Conservation (phyloP, 2,888 invertebrate species). For the Thereva unica region DNA sequence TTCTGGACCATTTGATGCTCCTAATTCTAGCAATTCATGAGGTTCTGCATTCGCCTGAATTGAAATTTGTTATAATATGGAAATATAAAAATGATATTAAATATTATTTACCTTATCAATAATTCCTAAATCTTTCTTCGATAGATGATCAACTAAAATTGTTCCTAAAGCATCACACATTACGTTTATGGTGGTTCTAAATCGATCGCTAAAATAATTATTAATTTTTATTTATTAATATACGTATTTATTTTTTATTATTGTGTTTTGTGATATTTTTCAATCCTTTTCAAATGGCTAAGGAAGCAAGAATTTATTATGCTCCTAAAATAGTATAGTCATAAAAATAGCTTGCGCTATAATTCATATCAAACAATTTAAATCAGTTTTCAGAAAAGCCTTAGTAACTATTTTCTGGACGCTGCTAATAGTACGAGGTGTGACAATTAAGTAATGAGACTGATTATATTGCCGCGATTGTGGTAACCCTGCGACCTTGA, state of each 20-base stretch:
- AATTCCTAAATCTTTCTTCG: constrained; percentile 69
- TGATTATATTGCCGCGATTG: no score
- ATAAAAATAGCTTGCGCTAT: no score
- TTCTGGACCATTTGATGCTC: constrained; percentile 53
- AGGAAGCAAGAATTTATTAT: no score
- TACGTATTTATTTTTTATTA: neutral
- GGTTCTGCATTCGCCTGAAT: constrained; percentile 61
- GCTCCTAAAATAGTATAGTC: no score
- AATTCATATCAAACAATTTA: no score
- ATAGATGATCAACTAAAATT: constrained; percentile 84
- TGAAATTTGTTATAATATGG: constrained; percentile 1
- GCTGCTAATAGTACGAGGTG: no score
- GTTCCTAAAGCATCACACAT: constrained; percentile 95
- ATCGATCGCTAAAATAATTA: constrained; percentile 70
- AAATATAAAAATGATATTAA: neutral
- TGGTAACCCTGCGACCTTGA: no score
- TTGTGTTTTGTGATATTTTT: neutral
- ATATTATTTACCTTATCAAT: constrained; percentile 56
- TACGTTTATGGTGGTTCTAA: constrained; percentile 90
- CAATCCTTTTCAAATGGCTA: no score
- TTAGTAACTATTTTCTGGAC: no score
- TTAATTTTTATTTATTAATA: neutral
- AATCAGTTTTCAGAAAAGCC: no score
- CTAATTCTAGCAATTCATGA: constrained; percentile 69
- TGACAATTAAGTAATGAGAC: no score